phyloP scores from a whole-genome alignment of 2,888 invertebrate species.

The Machimus atricapillus region DNA sequence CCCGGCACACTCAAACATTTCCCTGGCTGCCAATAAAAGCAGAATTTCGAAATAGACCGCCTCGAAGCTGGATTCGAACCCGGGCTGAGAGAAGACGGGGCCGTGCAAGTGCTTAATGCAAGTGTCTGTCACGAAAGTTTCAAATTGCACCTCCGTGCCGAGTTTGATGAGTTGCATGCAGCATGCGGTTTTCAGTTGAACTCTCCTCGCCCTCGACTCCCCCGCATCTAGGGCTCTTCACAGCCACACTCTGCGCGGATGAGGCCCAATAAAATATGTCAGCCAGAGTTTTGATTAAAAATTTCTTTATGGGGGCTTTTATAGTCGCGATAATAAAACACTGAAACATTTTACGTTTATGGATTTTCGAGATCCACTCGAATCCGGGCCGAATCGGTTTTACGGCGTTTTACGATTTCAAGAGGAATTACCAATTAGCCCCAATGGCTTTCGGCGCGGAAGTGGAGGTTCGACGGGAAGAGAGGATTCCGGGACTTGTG shows the following conservation, averaged over 20 bases:
- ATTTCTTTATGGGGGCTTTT: not conserved
- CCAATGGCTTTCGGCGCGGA: not conserved
- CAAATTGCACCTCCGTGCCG: constrained; percentile 14
- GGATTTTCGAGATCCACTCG: not conserved
- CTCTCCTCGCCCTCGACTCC: not conserved
- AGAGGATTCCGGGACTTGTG: not conserved
- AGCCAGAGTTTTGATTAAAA: constrained; percentile 12
- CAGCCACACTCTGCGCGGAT: not conserved
- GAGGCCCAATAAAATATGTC: not conserved
- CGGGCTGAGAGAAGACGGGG: not conserved
- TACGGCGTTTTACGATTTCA: not conserved
- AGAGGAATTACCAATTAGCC: not conserved
- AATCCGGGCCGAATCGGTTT: not conserved
- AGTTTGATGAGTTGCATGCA: constrained; percentile 10
- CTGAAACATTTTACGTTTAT: not conserved
- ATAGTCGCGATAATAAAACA: not conserved
- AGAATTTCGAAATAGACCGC: not conserved
- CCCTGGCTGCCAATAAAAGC: not conserved
- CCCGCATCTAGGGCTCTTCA: not conserved
- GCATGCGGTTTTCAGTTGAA: not conserved
- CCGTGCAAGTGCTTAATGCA: not conserved
- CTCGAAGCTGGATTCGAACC: not conserved
- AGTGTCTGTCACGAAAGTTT: constrained; percentile 25
- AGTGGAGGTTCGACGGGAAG: not conserved
- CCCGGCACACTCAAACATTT: not conserved